A percentile compares a stretch with the other conserved stretches of the same genome.
These are phyloP conservation scores for Hirtodrosophila trivittata DNA, from an alignment of 2,888 invertebrate species.

Conservation along the genomic window DNA sequence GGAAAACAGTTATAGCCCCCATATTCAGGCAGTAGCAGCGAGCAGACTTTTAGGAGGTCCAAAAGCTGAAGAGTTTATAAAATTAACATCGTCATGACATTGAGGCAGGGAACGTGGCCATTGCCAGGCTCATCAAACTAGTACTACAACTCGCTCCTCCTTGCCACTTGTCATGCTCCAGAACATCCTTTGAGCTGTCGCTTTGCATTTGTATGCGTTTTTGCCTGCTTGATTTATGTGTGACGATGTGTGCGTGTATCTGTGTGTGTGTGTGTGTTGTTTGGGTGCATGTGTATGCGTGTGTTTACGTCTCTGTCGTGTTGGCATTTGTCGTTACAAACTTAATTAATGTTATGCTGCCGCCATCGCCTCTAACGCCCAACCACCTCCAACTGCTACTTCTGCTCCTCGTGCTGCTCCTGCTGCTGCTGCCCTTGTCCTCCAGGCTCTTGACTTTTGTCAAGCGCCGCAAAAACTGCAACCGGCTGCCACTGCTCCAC, in stretches of 20 bases:
- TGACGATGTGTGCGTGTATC: conserved; percentile 30
- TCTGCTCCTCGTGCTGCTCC: background rate
- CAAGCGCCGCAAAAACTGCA: conserved; percentile 73
- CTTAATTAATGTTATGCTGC: conserved; percentile 76
- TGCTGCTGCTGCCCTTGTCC: conserved; percentile 46
- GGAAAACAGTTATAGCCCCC: conserved; percentile 21
- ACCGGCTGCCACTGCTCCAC: conserved; percentile 54
- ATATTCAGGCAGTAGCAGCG: conserved; percentile 18
- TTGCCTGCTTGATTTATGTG: conserved; percentile 58
- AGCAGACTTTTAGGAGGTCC: conserved; percentile 21
- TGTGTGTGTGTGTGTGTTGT: conserved; percentile 9
- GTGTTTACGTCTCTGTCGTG: conserved; percentile 67
- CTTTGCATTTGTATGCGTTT: conserved; percentile 61
- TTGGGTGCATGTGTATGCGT: conserved; percentile 25
- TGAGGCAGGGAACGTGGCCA: conserved; percentile 41
- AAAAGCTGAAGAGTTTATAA: conserved; percentile 73
- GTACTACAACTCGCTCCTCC: background rate
- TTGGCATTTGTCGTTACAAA: conserved; percentile 73
- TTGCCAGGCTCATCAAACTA: conserved; percentile 55
- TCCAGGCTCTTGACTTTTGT: conserved; percentile 75
- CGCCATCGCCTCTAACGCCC: conserved; percentile 47
- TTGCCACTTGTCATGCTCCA: conserved; percentile 56
- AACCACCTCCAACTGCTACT: background rate
- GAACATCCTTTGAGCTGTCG: conserved; percentile 64
- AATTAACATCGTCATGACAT: conserved; percentile 78